A percentile compares a stretch with the other conserved stretches of the same genome.
Conservation (phyloP, 2,888 invertebrate genomes). For the Quadriops clusia region DNA sequence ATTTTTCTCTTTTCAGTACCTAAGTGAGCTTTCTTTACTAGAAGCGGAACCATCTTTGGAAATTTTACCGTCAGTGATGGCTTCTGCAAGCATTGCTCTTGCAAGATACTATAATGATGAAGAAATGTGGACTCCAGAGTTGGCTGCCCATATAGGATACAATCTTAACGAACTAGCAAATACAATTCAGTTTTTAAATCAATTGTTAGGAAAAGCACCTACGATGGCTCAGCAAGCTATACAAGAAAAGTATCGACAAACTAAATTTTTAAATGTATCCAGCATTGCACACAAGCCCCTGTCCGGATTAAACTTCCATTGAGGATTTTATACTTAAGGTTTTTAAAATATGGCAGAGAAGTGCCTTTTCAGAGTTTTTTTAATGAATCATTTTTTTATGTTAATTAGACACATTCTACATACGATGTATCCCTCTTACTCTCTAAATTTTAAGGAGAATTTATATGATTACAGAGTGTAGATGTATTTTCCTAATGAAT, state of each 20-base stretch:
- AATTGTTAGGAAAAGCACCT: slow-evolving; percentile 56
- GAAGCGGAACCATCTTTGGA: slow-evolving; percentile 80
- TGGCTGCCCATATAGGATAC: slow-evolving; percentile 59
- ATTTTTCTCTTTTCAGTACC: slow-evolving; percentile 48
- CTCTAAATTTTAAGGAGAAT: too few species aligned
- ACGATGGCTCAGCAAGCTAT: slow-evolving; percentile 70
- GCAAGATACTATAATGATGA: slow-evolving; percentile 61
- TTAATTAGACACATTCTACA: too few species aligned
- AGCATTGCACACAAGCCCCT: too few species aligned
- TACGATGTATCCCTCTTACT: too few species aligned
- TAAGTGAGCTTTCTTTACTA: slow-evolving; percentile 72
- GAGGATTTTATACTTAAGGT: slow-evolving; percentile 9
- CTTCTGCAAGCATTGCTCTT: slow-evolving; percentile 68
- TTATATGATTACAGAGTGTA: too few species aligned
- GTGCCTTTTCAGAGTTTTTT: too few species aligned
- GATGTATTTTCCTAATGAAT: too few species aligned
- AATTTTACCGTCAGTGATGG: slow-evolving; percentile 70
- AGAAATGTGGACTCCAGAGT: slow-evolving; percentile 51
- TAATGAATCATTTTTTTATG: too few species aligned
- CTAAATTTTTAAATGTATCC: slow-evolving; percentile 44
- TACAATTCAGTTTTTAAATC: slow-evolving; percentile 55
- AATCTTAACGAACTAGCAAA: slow-evolving; percentile 49
- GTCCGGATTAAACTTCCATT: too few species aligned
- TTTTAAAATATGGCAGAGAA: background rate
- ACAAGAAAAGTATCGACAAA: slow-evolving; percentile 75